Evolutionary conservation across 2,888 invertebrate genomes (phyloP).

Genomic region (Pollenia angustigena): DNA sequence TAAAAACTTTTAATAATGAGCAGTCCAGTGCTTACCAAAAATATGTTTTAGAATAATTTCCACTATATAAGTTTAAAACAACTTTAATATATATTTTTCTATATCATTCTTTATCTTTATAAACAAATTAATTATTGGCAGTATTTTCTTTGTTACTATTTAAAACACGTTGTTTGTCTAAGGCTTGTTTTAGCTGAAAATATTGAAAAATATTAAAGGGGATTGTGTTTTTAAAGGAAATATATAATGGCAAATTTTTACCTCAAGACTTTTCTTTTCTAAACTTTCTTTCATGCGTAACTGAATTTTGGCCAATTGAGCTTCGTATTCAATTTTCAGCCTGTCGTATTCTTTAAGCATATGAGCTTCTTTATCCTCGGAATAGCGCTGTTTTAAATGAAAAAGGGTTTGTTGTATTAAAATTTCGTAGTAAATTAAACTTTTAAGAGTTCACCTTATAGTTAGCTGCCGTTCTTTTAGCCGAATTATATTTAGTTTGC

Average conservation of each 20-base stretch:
- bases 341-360: conserved; percentile 87
- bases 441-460: conserved; percentile 84
- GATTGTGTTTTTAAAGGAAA: background rate
- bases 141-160: conserved; percentile 63
- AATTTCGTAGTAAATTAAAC: background rate
- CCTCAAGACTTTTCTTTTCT: conserved; percentile 78
- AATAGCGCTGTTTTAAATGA: conserved; percentile 85
- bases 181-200: conserved; percentile 56
- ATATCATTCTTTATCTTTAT: conserved; percentile 7
- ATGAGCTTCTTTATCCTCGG: conserved; percentile 87
- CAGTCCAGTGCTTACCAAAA: conserved; percentile 16
- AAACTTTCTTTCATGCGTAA: conserved; percentile 78
- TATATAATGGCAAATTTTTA: conserved; percentile 26
- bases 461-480: conserved; percentile 87
- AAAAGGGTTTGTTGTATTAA: conserved; percentile 28
- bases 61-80: conserved; percentile 25
- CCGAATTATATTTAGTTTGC: conserved; percentile 87
- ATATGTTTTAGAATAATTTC: conserved; percentile 5
- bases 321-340: conserved; percentile 86
- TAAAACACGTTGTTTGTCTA: conserved; percentile 49
- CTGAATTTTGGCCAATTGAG: conserved; percentile 80
- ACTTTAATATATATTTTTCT: conserved; percentile 23
- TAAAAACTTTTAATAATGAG: background rate
- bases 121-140: conserved; percentile 50
- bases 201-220: background rate